Conservation (phyloP, 2,113 vertebrate species). For the Synchiropus splendidus region DNA sequence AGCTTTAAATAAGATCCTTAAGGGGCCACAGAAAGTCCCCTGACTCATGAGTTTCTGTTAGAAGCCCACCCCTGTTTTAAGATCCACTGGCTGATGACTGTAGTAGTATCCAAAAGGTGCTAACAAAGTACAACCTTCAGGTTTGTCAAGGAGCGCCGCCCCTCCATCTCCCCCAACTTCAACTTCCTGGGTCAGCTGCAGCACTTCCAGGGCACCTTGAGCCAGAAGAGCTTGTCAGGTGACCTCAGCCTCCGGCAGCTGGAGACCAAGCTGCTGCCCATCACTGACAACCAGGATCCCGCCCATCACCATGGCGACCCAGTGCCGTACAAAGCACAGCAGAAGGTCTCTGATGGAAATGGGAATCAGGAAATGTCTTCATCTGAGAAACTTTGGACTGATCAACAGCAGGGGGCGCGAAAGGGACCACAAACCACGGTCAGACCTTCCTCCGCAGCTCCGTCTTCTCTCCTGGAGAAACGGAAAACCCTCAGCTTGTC, state of each 20-base stretch:
- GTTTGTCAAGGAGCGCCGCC: conserved; percentile 74
- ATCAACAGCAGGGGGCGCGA: conserved; percentile 11
- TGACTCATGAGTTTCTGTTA: too few relatives aligned
- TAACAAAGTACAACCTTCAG: conserved; percentile 41
- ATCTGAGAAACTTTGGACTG: conserved; percentile 25
- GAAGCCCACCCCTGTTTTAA: too few relatives aligned
- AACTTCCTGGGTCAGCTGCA: conserved; percentile 77
- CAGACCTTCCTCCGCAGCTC: too few relatives aligned
- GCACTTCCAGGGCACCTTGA: conserved; percentile 65
- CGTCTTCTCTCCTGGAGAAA: conserved; percentile 48
- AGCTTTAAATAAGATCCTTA: too few relatives aligned
- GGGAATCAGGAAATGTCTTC: conserved; percentile 13
- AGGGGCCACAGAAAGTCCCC: too few relatives aligned
- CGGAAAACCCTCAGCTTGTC: conserved; percentile 56
- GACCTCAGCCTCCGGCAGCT: conserved; percentile 8
- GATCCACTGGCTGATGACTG: too few relatives aligned
- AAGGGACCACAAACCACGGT: too few relatives aligned
- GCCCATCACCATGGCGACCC: background rate
- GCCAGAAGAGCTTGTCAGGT: conserved; percentile 13
- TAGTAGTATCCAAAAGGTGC: too few relatives aligned
- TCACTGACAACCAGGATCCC: conserved; percentile 5
- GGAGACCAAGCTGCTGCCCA: conserved; percentile 8
- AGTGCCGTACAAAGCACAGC: conserved; percentile 7
- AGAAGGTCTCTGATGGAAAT: conserved; percentile 2
- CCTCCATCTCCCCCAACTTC: conserved; percentile 75